Base-by-base conservation (phyloP, 2,113 vertebrate species). In the Chroicocephalus ridibundus region DNA sequence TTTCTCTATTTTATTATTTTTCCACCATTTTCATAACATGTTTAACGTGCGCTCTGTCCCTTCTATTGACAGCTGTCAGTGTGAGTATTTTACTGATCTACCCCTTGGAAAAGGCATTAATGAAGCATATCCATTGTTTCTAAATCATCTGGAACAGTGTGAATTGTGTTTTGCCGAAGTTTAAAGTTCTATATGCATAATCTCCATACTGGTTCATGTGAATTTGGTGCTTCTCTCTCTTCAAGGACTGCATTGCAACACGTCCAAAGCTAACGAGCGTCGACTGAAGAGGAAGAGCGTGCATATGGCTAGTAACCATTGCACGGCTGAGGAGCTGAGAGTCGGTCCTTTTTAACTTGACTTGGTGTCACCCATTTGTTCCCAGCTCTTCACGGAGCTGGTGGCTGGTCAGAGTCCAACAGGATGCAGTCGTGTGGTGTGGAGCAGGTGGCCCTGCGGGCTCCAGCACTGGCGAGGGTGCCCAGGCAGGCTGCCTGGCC, bases 401-500 rank as follows among this genome's bases (percentile, higher is more conserved):
- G 1, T 52, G 55, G 49, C 62, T 76, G 6, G 15, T 34, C 36
- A 36, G n/a, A 74, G 54, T 27, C 13, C 1, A 1, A 55, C n/a
- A 74, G 38, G 31, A 74, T 1, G 0, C 17, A 16, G 40, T 10
- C 11, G 25, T 60, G 24, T 26, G 22, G 10, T 27, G 25, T 55
- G 64, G 52, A 46, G 44, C 2, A 1, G 49, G 51, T 40, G 34
- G 34, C 44, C 46, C 29, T 47, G 52, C 0, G 3, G 29, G 25
- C 34, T 57, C 32, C 34, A 16, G 6, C 2, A 3, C 16, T 52
- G 71, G 4, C 0, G 1, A 58, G 38, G 17, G 25, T 71, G 34
- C 17, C 18, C 0, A 1, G 1, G 3, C 24, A 31, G 19, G 29
- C 62, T 46, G 42, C 8, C 9, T 61, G 51, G 46, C 52, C 46